Percentiles rank a stretch among this genome's conserved stretches.
phyloP scores from a whole-genome alignment of 2,113 vertebrate genomes.

The Neoarius graeffei region DNA sequence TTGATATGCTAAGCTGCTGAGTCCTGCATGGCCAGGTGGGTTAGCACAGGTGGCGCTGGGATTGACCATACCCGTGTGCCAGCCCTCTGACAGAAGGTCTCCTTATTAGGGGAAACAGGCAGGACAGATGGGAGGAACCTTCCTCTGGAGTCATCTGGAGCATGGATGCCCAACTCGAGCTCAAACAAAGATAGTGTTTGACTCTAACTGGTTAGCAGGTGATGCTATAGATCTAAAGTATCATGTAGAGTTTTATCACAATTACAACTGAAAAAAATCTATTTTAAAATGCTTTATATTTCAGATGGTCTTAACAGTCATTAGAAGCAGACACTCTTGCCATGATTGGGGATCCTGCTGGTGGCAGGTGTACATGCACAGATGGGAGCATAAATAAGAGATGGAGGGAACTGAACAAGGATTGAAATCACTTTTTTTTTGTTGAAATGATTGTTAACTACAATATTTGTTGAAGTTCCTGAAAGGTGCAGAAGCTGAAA shows the following conservation, averaged over 20 bases:
- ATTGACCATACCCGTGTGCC: slow-evolving; percentile 19
- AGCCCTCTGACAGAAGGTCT: slow-evolving; percentile 28
- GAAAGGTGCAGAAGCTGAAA: not conserved
- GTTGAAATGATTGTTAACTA: not conserved
- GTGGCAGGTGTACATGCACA: slow-evolving; percentile 14
- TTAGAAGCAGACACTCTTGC: not conserved
- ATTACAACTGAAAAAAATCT: not conserved
- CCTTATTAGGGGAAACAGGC: slow-evolving; percentile 20
- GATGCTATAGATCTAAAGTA: not conserved
- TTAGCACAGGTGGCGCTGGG: not conserved
- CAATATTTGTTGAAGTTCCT: not conserved
- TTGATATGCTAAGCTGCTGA: not conserved
- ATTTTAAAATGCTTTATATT: not conserved
- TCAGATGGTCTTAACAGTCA: not conserved
- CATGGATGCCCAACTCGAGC: not conserved
- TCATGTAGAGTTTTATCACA: not conserved
- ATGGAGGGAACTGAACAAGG: slow-evolving; percentile 9
- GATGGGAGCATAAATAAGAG: slow-evolving; percentile 11
- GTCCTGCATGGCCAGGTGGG: not conserved
- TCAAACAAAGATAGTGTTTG: not conserved
- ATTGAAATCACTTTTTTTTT: not conserved
- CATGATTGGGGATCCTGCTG: slow-evolving; percentile 1
- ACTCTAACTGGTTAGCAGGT: not conserved
- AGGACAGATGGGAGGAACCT: slow-evolving; percentile 10
- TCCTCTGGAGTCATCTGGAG: slow-evolving; percentile 34